phyloP scores from a whole-genome alignment of 2,113 vertebrate genomes.

The Archocentrus centrarchus region DNA sequence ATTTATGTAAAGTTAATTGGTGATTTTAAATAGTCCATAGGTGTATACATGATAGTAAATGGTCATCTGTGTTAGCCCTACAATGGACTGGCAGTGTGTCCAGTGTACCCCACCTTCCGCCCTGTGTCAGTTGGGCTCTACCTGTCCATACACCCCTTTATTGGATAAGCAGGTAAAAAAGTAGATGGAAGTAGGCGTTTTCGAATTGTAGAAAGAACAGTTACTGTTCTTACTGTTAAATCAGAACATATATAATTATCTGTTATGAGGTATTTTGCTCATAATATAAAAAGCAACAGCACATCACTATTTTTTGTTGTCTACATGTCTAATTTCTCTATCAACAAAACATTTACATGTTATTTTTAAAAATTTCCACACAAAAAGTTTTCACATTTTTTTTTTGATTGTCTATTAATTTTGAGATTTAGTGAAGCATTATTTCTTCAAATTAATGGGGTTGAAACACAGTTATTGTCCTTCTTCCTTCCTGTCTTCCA shows the following conservation, averaged over 20 bases:
- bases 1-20: too few species aligned
- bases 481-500: neutral
- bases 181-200: neutral
- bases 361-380: neutral
- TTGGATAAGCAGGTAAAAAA: neutral
- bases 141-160: neutral
- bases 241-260: neutral
- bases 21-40: too few species aligned
- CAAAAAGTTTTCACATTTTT: neutral
- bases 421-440: neutral
- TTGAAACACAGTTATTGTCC: constrained; percentile 12
- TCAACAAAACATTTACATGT: neutral
- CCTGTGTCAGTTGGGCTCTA: too few species aligned
- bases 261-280: neutral
- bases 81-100: neutral
- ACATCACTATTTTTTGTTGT: neutral
- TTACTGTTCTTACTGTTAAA: too few species aligned
- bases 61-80: neutral
- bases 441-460: constrained; percentile 23
- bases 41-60: neutral
- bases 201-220: neutral
- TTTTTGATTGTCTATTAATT: neutral
- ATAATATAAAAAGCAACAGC: neutral
- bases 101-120: too few species aligned
- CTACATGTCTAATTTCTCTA: neutral